Conservation (phyloP, 2,888 invertebrate species). For the Lasius fuliginosus region DNA sequence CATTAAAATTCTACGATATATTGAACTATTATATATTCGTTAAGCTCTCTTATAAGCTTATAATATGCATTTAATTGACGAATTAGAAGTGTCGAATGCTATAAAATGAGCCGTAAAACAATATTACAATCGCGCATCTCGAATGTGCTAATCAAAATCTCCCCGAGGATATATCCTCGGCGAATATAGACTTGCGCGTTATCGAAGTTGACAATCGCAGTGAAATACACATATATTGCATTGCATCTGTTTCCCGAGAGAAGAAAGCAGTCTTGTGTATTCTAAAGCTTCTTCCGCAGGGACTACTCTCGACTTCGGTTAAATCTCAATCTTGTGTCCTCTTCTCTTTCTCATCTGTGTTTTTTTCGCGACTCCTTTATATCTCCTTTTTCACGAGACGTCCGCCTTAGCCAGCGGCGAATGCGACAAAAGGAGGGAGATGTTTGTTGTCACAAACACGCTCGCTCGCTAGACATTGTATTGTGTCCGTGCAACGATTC, state of each 20-base stretch:
- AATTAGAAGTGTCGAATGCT: not conserved
- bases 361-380: not conserved
- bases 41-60: not conserved
- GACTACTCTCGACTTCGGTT: conserved; percentile 51
- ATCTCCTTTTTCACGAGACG: not conserved
- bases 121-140: not conserved
- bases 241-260: conserved; percentile 24
- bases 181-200: not conserved
- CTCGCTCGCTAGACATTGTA: conserved; percentile 16
- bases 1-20: not conserved
- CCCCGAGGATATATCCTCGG: not conserved
- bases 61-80: not conserved
- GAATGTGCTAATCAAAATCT: not conserved
- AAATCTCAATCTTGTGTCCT: conserved; percentile 50
- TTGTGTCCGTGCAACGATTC: conserved; percentile 19
- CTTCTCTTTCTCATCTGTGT: not conserved
- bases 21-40: not conserved
- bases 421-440: conserved; percentile 30
- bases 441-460: conserved; percentile 46
- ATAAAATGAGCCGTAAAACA: not conserved
- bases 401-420: not conserved
- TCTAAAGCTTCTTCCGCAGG: conserved; percentile 53
- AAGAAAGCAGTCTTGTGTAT: conserved; percentile 25
- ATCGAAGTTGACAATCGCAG: conserved; percentile 14
- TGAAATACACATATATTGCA: not conserved